Conservation (phyloP, 2,888 invertebrate species). For the Drosophila nigricruria region DNA sequence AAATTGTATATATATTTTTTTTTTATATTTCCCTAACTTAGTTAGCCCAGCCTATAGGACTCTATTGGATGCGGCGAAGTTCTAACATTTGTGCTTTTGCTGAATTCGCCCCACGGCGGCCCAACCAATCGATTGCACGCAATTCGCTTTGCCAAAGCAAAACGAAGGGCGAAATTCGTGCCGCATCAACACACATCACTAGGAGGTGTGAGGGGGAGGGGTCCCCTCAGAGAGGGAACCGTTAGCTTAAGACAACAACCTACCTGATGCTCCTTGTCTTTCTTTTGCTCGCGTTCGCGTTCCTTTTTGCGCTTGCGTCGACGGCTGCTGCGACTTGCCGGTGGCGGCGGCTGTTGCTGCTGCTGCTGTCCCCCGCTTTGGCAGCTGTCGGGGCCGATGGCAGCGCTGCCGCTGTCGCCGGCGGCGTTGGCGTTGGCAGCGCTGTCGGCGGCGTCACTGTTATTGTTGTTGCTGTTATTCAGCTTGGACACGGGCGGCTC, state of each 20-base stretch:
- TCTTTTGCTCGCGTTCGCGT: constrained; percentile 82
- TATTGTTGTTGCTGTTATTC: constrained; percentile 10
- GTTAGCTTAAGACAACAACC: constrained; percentile 10
- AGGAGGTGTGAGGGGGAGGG: background rate
- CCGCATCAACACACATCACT: background rate
- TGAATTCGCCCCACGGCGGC: background rate
- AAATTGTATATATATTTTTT: too few species aligned
- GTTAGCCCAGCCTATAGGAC: background rate
- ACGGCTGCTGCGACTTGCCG: constrained; percentile 80
- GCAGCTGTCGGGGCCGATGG: constrained; percentile 10
- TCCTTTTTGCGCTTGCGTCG: constrained; percentile 83
- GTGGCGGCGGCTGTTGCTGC: constrained; percentile 8
- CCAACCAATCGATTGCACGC: background rate
- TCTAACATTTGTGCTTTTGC: background rate
- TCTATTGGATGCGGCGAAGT: background rate
- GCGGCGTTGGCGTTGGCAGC: constrained; percentile 86
- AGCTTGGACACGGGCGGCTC: constrained; percentile 83
- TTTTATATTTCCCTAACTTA: too few species aligned
- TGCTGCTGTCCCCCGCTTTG: background rate
- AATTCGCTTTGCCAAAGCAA: background rate
- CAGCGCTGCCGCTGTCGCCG: constrained; percentile 83
- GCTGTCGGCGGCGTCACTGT: constrained; percentile 71
- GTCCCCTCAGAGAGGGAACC: background rate
- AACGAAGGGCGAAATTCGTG: constrained; percentile 17
- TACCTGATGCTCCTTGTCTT: constrained; percentile 70